Evolutionary conservation across 2,113 vertebrate genomes (phyloP), one percentile per base, ranked within the genome.

Genomic region (Cottus gobio): DNA sequence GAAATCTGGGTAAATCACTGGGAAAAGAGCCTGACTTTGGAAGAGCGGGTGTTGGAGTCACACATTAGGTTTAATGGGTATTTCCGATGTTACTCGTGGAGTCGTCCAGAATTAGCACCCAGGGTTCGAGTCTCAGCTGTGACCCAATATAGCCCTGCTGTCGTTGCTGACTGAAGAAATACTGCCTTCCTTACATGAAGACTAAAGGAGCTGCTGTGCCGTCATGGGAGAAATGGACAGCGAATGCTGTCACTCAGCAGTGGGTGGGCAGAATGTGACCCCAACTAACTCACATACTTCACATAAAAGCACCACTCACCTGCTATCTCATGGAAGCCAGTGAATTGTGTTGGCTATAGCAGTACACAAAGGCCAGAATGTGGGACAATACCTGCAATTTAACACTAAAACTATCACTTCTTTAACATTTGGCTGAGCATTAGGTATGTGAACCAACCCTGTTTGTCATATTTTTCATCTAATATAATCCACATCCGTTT

Each of bases 101-200:
- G 87, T 69, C 84, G 76, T 92, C 93, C 90, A 93, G 89, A 95
- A 93, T 94, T 94, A 94, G 93, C 88, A 68, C 13, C 60, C 31
- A 22, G 86, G 88, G 71, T 90, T 86, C 78, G 77, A 82, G 88
- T 86, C 85, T 82, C 88, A 92, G 83, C 85, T 78, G 78, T 48
- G 75, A 86, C 89, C 90, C 85, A 85, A 93, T 94, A 93, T 95
- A 95, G 93, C 80, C 67, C 54, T 77, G 80, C 81, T 91, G 88
- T 90, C 85, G 87, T n/a, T 93, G 93, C 94, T 94, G 93, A 95
- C 92, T 92, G 87, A 83, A 83, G 93, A 92, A 91, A 87, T 87
- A 87, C 87, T 87, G 84, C 24, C 89, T 77, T 79, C 86, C 88
- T 90, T 85, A 72, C 66, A 76, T 62, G 65, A 81, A 52, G 67